Percentiles rank a stretch among this genome's conserved stretches.
Evolutionary conservation across 2,797 vertebrate genomes (phyloP).

Genomic region (Melanotaenia nigrans): DNA sequence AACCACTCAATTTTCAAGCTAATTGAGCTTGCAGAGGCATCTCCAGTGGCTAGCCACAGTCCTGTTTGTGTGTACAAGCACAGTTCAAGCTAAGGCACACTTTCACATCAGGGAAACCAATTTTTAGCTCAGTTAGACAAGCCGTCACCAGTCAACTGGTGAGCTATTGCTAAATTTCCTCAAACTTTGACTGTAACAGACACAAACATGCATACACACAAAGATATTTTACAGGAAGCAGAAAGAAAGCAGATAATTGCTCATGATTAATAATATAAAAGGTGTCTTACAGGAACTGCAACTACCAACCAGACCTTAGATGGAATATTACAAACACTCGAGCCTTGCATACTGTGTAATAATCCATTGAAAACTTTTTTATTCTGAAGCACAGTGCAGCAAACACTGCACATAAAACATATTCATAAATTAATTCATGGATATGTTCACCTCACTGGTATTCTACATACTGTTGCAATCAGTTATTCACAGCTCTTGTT

Average conservation of each 20-base stretch:
- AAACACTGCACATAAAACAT: conserved; percentile 18
- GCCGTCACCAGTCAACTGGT: conserved; percentile 52
- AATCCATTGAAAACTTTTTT: conserved; percentile 3
- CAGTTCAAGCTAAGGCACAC: conserved; percentile 29
- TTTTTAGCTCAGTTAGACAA: conserved; percentile 74
- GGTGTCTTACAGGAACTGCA: conserved; percentile 16
- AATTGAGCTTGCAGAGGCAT: conserved; percentile 74
- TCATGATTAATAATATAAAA: conserved; percentile 30
- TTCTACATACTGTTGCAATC: conserved; percentile 31
- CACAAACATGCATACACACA: not conserved
- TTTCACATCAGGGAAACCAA: conserved; percentile 40
- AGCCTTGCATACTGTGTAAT: not conserved
- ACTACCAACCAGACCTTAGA: conserved; percentile 23
- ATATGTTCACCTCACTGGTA: conserved; percentile 22
- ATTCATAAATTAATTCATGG: conserved; percentile 26
- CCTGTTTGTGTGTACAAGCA: conserved; percentile 13
- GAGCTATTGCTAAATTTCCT: conserved; percentile 43
- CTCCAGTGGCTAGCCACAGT: conserved; percentile 68
- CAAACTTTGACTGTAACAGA: conserved; percentile 33
- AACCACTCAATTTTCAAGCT: conserved; percentile 77
- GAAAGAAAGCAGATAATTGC: conserved; percentile 38
- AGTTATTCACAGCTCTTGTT: conserved; percentile 33
- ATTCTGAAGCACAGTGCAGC: conserved; percentile 1
- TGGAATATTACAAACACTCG: conserved; percentile 22
- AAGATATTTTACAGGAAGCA: conserved; percentile 9